These are phyloP conservation scores for Drosophila dives DNA, from an alignment of 2,888 invertebrate species.

Conservation along the genomic window DNA sequence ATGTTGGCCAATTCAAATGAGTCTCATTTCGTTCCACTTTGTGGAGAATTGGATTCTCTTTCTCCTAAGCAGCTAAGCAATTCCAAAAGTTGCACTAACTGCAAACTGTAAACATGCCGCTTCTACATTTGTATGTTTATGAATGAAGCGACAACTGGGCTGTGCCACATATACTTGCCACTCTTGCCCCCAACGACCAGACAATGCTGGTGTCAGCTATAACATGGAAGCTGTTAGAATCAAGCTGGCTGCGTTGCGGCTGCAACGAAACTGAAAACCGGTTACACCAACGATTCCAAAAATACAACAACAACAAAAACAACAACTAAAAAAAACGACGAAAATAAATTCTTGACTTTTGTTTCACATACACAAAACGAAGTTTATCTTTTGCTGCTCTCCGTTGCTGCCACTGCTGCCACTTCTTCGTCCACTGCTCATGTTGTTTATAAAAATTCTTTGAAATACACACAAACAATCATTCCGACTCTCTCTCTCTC, in stretches of 20 bases:
- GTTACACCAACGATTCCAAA: conserved; percentile 51
- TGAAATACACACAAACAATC: conserved; percentile 72
- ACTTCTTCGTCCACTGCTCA: conserved; percentile 16
- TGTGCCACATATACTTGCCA: conserved; percentile 27
- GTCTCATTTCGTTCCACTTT: conserved; percentile 43
- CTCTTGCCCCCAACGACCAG: not conserved
- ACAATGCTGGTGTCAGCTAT: conserved; percentile 52
- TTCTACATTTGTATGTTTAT: conserved; percentile 35
- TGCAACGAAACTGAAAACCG: conserved; percentile 67
- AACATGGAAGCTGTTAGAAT: conserved; percentile 30
- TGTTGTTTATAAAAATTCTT: conserved; percentile 79
- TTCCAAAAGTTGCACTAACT: conserved; percentile 16
- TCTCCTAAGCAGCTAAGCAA: conserved; percentile 5
- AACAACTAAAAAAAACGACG: conserved; percentile 11
- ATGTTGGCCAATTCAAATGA: conserved; percentile 71
- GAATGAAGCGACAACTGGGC: conserved; percentile 59
- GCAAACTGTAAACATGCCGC: conserved; percentile 8
- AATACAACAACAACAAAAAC: conserved; percentile 7
- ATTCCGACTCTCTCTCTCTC: not conserved
- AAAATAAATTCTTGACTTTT: conserved; percentile 74
- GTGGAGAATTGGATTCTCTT: not conserved
- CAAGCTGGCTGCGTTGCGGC: conserved; percentile 17
- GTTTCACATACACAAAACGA: conserved; percentile 73
- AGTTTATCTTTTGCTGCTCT: conserved; percentile 69
- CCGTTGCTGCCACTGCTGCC: conserved; percentile 12